These are phyloP conservation scores for Pipistrellus pygmaeus DNA, from an alignment of 2,797 vertebrate species.

Conservation along the genomic window DNA sequence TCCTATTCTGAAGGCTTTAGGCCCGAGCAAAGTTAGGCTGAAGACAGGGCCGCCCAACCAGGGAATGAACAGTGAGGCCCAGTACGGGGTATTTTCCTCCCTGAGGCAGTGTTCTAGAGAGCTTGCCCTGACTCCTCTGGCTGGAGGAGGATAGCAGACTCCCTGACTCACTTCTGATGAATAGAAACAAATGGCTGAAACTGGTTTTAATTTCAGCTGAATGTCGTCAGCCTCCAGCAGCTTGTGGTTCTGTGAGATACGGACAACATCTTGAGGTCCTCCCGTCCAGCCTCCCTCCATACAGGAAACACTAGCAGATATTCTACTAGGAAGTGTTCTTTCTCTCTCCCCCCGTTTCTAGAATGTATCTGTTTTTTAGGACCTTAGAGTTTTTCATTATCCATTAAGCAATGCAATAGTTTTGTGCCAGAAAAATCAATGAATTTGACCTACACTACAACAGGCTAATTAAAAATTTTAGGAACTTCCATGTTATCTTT, in stretches of 20 bases:
- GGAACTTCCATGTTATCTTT: background rate
- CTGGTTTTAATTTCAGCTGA: slow-evolving; percentile 21
- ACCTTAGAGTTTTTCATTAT: slow-evolving; percentile 23
- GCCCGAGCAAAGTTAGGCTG: background rate
- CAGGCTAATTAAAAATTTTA: slow-evolving; percentile 22
- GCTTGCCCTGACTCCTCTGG: background rate
- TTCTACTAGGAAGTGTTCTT: background rate
- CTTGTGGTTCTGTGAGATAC: background rate
- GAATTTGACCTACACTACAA: background rate
- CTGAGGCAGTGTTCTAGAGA: background rate
- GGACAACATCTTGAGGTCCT: background rate
- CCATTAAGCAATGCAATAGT: background rate
- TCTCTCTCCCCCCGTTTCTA: slow-evolving; percentile 17
- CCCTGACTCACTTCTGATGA: background rate
- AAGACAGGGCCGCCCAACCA: background rate
- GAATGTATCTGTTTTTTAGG: background rate
- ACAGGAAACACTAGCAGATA: background rate
- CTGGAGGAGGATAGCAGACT: background rate
- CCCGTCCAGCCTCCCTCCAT: background rate
- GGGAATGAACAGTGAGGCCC: background rate
- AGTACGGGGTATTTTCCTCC: background rate
- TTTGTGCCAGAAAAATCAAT: background rate
- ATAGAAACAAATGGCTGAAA: slow-evolving; percentile 19
- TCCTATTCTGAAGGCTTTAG: background rate
- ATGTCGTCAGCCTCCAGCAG: background rate